phyloP scores from a whole-genome alignment of 2,113 vertebrate species.

The human region GRCh38 chr12:5049501-5050000 shows the following conservation, averaged over 20 bases:
- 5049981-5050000: neutral
- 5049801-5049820: neutral
- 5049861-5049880: no score
- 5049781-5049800: no score
- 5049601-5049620: neutral
- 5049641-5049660: neutral
- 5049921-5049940: rapidly evolving
- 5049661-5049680: neutral
- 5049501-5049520: neutral
- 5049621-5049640: neutral
- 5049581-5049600: neutral
- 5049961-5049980: rapidly evolving
- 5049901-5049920: neutral
- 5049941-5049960: neutral
- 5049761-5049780: neutral
- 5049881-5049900: no score
- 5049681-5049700: neutral
- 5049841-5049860: neutral
- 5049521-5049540: neutral
- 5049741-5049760: no score
- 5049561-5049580: neutral
- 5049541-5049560: no score
- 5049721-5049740: no score
- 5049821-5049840: neutral
- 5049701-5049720: neutral